Evolutionary conservation across 2,113 vertebrate genomes (phyloP).

Genomic region (Balaeniceps rex): DNA sequence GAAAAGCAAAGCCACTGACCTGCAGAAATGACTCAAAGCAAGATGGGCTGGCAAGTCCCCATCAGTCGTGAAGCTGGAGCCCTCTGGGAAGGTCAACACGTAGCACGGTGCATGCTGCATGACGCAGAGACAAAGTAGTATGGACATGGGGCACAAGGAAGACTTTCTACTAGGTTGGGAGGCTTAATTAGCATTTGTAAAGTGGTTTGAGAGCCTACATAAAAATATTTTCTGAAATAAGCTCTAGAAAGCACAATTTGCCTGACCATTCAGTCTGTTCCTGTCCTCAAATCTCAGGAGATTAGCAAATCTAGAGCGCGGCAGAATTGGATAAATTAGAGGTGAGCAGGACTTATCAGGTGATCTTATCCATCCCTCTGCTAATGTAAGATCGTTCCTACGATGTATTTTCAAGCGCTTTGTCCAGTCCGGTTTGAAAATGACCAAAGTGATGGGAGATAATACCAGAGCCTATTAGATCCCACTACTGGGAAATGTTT

Average conservation of each 20-base stretch:
- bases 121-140: neutral
- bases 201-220: neutral
- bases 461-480: neutral
- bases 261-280: neutral
- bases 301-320: neutral
- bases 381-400: neutral
- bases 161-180: neutral
- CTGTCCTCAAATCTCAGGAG: neutral
- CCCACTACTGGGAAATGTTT: neutral
- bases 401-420: neutral
- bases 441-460: neutral
- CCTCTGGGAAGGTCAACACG: neutral
- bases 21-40: neutral
- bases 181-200: neutral
- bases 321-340: neutral
- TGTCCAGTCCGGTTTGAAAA: neutral
- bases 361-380: neutral
- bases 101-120: fast-evolving
- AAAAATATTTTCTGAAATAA: neutral
- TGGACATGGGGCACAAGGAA: neutral
- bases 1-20: neutral
- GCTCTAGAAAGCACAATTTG: neutral
- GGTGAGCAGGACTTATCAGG: neutral
- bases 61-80: neutral
- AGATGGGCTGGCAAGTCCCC: neutral